Conservation (phyloP, 2,888 invertebrate genomes). For the Trileptium ribeirensis region DNA sequence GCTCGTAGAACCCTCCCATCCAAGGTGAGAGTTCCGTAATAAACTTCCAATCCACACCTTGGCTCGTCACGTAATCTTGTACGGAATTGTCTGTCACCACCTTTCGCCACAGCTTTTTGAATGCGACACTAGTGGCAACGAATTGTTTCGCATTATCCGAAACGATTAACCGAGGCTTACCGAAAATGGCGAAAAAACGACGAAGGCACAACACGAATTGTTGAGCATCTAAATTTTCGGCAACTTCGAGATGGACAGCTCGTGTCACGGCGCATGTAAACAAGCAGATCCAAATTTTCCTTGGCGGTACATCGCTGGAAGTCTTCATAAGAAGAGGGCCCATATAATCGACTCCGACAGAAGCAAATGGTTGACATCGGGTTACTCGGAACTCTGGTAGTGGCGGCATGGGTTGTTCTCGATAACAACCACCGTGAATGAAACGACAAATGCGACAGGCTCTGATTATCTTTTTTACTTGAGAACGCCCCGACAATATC, state of each 20-base stretch:
- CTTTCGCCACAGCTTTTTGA: too few relatives aligned
- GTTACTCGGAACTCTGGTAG: background rate
- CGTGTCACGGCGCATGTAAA: constrained; percentile 19
- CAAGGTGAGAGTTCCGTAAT: background rate
- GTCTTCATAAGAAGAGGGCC: constrained; percentile 13
- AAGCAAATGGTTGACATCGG: background rate
- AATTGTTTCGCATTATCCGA: constrained; percentile 54
- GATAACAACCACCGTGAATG: background rate
- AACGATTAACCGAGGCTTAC: constrained; percentile 46
- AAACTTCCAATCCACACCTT: background rate
- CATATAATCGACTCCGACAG: constrained; percentile 1
- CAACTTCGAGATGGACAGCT: constrained; percentile 19
- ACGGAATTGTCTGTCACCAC: too few relatives aligned
- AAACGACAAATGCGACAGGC: constrained; percentile 7
- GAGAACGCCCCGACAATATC: background rate
- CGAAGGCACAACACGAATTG: constrained; percentile 45
- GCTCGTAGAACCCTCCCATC: background rate
- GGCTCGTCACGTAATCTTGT: too few relatives aligned
- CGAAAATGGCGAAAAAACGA: constrained; percentile 41
- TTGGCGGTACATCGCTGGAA: background rate
- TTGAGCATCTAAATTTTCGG: constrained; percentile 41
- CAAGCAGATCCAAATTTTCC: constrained; percentile 18
- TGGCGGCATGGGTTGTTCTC: background rate
- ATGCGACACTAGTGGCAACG: constrained; percentile 3
- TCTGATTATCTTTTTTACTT: constrained; percentile 18